phyloP scores from a whole-genome alignment of 2,797 vertebrate genomes.

The Strix occidentalis region DNA sequence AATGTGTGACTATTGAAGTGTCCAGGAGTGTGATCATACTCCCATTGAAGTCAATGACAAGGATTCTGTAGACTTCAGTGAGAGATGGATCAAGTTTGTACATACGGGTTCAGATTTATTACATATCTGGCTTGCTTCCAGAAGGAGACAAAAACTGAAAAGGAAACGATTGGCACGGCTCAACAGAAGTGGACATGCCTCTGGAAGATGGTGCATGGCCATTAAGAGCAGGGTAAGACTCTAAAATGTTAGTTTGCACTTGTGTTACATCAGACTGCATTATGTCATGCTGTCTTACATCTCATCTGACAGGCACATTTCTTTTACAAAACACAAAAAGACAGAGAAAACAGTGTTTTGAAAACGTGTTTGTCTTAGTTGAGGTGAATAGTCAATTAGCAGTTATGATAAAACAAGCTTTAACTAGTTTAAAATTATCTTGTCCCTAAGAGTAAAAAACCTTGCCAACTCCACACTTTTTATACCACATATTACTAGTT shows the following conservation, averaged over 20 bases:
- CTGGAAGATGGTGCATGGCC: not conserved
- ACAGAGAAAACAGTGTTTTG: not conserved
- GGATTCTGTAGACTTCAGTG: not conserved
- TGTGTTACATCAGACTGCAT: not conserved
- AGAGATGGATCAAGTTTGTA: not conserved
- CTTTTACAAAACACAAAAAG: not conserved
- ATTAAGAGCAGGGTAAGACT: not conserved
- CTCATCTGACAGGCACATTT: not conserved
- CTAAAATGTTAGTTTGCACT: constrained; percentile 1
- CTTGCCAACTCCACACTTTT: not conserved
- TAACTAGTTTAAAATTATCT: not conserved
- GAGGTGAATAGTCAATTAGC: not conserved
- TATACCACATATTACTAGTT: not conserved
- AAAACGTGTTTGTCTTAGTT: not conserved
- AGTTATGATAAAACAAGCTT: not conserved
- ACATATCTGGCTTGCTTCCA: not conserved
- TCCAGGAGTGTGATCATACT: not conserved
- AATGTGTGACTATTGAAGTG: not conserved
- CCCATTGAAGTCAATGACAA: not conserved
- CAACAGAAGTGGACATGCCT: not conserved
- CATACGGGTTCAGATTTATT: not conserved
- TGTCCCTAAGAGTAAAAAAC: not conserved
- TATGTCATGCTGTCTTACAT: constrained; percentile 1
- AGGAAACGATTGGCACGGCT: not conserved
- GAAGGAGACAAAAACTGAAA: not conserved